A percentile compares a stretch with the other conserved stretches of the same genome.
These are phyloP conservation scores for Leptestheria dahalacensis DNA, from an alignment of 1,140 invertebrate genomes.

Conservation along the genomic window DNA sequence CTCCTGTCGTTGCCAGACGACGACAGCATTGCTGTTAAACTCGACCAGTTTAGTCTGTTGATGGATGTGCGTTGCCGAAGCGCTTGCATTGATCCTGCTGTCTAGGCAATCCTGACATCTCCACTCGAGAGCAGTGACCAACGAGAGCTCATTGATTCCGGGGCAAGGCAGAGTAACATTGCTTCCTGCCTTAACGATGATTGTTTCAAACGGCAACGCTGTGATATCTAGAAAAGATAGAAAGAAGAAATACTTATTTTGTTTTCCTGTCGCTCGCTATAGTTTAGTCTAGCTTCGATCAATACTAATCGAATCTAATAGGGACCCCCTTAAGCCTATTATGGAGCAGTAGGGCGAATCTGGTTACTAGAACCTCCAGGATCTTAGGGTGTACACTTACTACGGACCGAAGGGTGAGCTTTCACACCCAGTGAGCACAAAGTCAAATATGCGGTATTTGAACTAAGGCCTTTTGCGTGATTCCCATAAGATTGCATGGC, in stretches of 20 bases:
- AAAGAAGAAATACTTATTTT: neutral
- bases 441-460: too few species aligned
- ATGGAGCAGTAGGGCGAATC: too few species aligned
- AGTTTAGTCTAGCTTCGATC: neutral
- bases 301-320: too few species aligned
- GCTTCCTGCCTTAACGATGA: slow-evolving; percentile 43
- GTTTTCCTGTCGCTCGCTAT: neutral
- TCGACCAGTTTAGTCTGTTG: slow-evolving; percentile 30
- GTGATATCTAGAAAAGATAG: slow-evolving; percentile 7
- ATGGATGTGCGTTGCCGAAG: neutral
- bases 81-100: neutral
- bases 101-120: slow-evolving; percentile 28
- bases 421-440: too few species aligned
- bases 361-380: too few species aligned
- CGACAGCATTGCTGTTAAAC: slow-evolving; percentile 34
- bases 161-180: slow-evolving; percentile 47
- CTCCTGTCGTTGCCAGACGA: slow-evolving; percentile 35
- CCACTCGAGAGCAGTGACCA: slow-evolving; percentile 46
- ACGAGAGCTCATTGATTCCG: slow-evolving; percentile 41
- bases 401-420: too few species aligned
- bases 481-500: too few species aligned
- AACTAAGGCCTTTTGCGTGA: too few species aligned
- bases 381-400: too few species aligned
- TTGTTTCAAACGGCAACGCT: slow-evolving; percentile 33
- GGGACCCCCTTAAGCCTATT: too few species aligned